Percentiles rank a stretch among this genome's conserved stretches.
Conservation (phyloP, 2,113 vertebrate genomes). For the Corythaixoides concolor region DNA sequence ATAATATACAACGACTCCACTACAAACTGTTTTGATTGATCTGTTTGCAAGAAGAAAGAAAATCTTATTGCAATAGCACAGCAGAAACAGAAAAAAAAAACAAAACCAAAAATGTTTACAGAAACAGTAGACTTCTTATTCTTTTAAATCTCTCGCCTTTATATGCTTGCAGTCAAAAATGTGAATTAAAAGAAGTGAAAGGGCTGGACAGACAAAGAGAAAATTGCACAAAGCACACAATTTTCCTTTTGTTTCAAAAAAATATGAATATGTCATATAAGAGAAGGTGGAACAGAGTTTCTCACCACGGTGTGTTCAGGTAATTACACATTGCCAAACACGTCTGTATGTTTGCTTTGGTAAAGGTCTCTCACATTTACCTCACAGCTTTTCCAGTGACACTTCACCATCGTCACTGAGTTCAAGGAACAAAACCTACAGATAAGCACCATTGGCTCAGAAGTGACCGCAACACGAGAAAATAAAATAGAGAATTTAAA, state of each 20-base stretch:
- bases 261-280: rapidly evolving
- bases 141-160: not conserved
- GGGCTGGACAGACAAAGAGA: not conserved
- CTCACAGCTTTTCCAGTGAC: not conserved
- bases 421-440: not conserved
- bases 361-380: not conserved
- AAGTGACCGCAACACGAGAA: not conserved
- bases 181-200: not conserved
- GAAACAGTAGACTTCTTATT: not conserved
- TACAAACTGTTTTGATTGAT: constrained; percentile 92
- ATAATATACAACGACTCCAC: constrained; percentile 93
- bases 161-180: not conserved
- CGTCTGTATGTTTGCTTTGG: not conserved
- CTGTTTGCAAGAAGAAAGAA: constrained; percentile 67
- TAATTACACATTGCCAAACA: not conserved
- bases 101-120: rapidly evolving
- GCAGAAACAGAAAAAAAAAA: not conserved
- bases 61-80: not conserved
- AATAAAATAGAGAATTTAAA: not conserved
- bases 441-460: not conserved
- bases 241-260: not conserved
- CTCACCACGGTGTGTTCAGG: not conserved
- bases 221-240: not conserved
- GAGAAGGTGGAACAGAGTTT: not conserved
- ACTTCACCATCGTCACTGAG: rapidly evolving